Evolutionary conservation across 2,113 vertebrate genomes (phyloP).

Genomic region (Circaetus cinerascens): DNA sequence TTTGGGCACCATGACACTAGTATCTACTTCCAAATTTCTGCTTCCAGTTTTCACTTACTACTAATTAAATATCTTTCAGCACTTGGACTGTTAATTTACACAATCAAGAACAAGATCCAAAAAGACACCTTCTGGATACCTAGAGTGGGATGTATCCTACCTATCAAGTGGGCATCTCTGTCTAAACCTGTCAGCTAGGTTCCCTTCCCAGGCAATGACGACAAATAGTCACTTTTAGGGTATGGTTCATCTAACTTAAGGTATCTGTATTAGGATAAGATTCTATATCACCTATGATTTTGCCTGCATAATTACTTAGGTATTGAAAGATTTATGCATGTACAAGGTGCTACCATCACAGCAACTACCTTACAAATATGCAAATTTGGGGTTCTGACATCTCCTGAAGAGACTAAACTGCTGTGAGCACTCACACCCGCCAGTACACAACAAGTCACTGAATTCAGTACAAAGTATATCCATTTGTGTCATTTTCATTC

Average conservation of each 20-base stretch:
- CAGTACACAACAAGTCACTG: not conserved
- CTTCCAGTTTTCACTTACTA: not conserved
- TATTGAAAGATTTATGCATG: not conserved
- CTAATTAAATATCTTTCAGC: not conserved
- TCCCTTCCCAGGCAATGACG: not conserved
- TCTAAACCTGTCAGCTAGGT: not conserved
- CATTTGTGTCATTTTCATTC: not conserved
- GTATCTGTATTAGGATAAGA: not conserved
- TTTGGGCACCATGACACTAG: not conserved
- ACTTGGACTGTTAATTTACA: not conserved
- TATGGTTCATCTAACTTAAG: not conserved
- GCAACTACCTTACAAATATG: not conserved
- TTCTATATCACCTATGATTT: not conserved
- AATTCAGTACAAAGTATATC: not conserved
- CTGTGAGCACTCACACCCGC: not conserved
- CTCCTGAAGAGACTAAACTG: not conserved
- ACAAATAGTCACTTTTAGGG: not conserved
- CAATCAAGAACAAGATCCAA: not conserved
- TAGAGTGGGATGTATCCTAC: not conserved
- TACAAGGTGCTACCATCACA: not conserved
- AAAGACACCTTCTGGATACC: not conserved
- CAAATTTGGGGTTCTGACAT: not conserved
- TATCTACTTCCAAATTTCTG: not conserved
- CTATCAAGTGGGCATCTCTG: not conserved
- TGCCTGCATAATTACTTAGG: fast-evolving